Base-by-base conservation (phyloP, 2,888 invertebrate species). In the Drosophila helvetica region DNA sequence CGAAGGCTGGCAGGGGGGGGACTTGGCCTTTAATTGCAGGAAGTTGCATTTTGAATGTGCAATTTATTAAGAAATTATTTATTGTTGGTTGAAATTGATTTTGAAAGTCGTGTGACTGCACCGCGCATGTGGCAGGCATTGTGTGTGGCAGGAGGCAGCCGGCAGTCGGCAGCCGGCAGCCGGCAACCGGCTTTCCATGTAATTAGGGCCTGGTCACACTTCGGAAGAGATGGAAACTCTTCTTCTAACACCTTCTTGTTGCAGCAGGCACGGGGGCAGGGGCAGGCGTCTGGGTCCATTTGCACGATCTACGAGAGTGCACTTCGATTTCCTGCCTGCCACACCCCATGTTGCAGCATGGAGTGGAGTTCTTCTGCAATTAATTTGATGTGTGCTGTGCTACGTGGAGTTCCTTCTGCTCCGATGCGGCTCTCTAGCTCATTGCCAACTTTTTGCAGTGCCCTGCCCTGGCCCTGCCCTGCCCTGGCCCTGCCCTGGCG, bases 51-150 rank as follows among this genome's bases (percentile, higher is more conserved):
- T 85, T 85, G 78, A 77, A 73, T 69, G 83, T 73, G 86, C 74
- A 83, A 83, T 83, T 83, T 83, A 83, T 86, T 86, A 86, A 83
- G 83, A 86, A 83, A 86, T 83, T 82, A 85, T 82, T 82, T 85
- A 82, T 82, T 85, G 85, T 78, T 64, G 63, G 72, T 55, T 70
- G 64, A 85, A 82, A 82, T 82, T 82, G 85, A 82, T 85, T 82
- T 82, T 69, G 86, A 86, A 83, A 86, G 83, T 83, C 80, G 84
- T 79, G 81, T 84, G 84, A 84, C 80, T 58, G 57, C 57, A 43
- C 53, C 55, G 27, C 45, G 25, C 61, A 30, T 52, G 12, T 58
- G 65, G 25, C 8, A 8, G 62, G 67, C 71, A 50, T 38, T 46
- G 38, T 69, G 69, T 69, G 69, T 62, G 69, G 62, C 63, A 77